Evolutionary conservation across 2,113 vertebrate genomes (phyloP).

Genomic region (Ictalurus punctatus): DNA sequence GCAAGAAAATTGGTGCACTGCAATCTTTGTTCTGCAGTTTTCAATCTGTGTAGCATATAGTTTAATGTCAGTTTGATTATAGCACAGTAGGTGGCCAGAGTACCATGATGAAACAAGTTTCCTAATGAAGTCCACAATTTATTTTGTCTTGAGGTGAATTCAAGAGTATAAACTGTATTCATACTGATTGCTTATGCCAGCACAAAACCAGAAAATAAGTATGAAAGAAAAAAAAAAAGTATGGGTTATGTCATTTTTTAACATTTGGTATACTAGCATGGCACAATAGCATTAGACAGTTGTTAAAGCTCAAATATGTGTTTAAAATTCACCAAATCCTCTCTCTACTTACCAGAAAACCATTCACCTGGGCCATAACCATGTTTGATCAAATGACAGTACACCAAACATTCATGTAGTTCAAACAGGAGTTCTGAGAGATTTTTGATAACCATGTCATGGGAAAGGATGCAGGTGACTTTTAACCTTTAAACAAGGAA

Average conservation of each 20-base stretch:
- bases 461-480: neutral
- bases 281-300: neutral
- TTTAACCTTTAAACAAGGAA: neutral
- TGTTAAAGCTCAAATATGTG: neutral
- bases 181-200: neutral
- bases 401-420: neutral
- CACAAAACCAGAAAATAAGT: neutral
- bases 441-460: neutral
- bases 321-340: neutral
- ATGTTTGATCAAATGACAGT: neutral
- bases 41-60: neutral
- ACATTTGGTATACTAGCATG: neutral
- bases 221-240: neutral
- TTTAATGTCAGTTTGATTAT: neutral
- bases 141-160: neutral
- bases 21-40: neutral
- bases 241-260: neutral
- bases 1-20: neutral
- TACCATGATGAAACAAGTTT: neutral
- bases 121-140: neutral
- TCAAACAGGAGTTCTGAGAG: neutral
- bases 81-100: neutral
- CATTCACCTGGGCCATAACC: neutral
- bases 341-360: neutral
- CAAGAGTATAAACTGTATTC: neutral